Percentiles rank a stretch among this genome's conserved stretches.
Conservation (phyloP, 2,888 invertebrate species). For the Aphrophora alni region DNA sequence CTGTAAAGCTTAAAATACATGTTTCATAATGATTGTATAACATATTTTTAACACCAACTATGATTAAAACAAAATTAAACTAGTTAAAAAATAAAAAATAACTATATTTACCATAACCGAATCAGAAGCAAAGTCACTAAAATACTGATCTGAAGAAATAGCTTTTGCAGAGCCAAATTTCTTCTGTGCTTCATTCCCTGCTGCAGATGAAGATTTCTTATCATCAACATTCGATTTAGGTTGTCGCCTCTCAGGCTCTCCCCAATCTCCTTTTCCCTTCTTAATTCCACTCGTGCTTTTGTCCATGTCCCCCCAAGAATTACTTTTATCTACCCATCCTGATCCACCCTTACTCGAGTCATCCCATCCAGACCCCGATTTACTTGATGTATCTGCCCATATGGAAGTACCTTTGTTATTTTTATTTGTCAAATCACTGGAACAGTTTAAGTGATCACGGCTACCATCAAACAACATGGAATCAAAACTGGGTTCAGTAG, state of each 20-base stretch:
- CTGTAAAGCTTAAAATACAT: too few relatives aligned
- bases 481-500: constrained; percentile 11
- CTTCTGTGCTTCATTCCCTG: constrained; percentile 79
- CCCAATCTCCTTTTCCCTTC: background rate
- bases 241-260: constrained; percentile 30
- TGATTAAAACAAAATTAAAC: too few relatives aligned
- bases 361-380: constrained; percentile 2
- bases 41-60: too few relatives aligned
- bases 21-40: too few relatives aligned
- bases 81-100: too few relatives aligned
- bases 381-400: background rate
- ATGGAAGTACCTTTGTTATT: constrained; percentile 10
- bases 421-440: background rate
- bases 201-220: constrained; percentile 15
- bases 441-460: background rate
- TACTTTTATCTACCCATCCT: constrained; percentile 2
- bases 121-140: constrained; percentile 66
- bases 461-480: constrained; percentile 12
- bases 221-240: background rate
- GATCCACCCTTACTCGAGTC: constrained; percentile 7
- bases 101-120: background rate
- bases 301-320: background rate
- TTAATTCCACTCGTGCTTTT: background rate
- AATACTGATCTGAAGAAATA: constrained; percentile 97
- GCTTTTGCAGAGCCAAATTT: constrained; percentile 98